These are phyloP conservation scores for Ophion costatus DNA, from an alignment of 2,888 invertebrate genomes.

Conservation along the genomic window DNA sequence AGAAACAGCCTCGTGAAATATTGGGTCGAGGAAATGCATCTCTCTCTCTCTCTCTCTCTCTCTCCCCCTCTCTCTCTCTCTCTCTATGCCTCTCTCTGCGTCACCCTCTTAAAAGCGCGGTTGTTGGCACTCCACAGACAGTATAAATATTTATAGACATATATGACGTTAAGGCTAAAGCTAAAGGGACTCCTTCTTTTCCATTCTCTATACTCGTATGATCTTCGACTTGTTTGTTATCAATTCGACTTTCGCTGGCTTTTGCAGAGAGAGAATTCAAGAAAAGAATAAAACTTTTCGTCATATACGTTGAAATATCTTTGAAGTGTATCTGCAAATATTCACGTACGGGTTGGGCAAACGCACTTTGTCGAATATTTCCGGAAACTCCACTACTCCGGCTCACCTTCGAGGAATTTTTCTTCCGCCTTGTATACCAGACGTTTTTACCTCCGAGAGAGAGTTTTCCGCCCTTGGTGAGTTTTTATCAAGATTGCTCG, in stretches of 20 bases:
- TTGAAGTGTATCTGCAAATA: slow-evolving; percentile 80
- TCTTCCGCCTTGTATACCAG: slow-evolving; percentile 24
- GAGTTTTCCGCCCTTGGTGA: slow-evolving; percentile 41
- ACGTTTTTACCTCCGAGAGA: slow-evolving; percentile 29
- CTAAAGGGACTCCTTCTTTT: slow-evolving; percentile 30
- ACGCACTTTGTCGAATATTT: slow-evolving; percentile 72
- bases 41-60: slow-evolving; percentile 11
- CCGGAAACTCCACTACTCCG: slow-evolving; percentile 39
- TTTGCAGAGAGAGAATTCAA: slow-evolving; percentile 44
- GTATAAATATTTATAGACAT: slow-evolving; percentile 22
- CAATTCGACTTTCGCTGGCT: slow-evolving; percentile 69
- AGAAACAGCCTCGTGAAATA: slow-evolving; percentile 57
- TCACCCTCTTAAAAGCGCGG: slow-evolving; percentile 14
- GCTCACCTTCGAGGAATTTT: background rate
- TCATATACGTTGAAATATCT: slow-evolving; percentile 71
- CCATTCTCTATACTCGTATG: slow-evolving; percentile 42
- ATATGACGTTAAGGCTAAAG: slow-evolving; percentile 32
- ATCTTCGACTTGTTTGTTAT: slow-evolving; percentile 75
- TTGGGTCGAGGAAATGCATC: slow-evolving; percentile 49
- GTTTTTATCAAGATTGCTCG: slow-evolving; percentile 79
- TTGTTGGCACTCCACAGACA: slow-evolving; percentile 14
- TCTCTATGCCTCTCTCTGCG: slow-evolving; percentile 7
- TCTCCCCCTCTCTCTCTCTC: too few relatives aligned
- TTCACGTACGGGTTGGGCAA: slow-evolving; percentile 75
- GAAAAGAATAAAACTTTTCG: slow-evolving; percentile 38